phyloP scores from a whole-genome alignment of 2,113 vertebrate genomes.

The Eira barbara region DNA sequence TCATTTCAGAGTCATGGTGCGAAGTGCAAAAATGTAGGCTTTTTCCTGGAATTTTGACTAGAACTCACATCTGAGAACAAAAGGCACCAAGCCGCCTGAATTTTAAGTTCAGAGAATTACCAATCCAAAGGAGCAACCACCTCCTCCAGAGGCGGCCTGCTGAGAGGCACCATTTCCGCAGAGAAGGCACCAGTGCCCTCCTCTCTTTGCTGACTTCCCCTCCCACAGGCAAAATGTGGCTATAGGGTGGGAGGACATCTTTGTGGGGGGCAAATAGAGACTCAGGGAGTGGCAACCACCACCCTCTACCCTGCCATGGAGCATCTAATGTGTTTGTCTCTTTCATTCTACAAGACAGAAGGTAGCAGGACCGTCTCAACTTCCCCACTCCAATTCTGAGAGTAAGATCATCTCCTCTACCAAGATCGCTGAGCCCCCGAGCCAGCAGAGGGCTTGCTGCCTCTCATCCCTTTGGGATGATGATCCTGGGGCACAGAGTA shows the following conservation, averaged over 20 bases:
- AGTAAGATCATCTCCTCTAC: not conserved
- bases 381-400: not conserved
- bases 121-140: not conserved
- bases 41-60: constrained; percentile 63
- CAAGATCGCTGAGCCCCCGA: not conserved
- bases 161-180: not conserved
- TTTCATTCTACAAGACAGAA: not conserved
- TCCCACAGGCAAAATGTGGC: not conserved
- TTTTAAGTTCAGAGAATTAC: constrained; percentile 41
- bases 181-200: not conserved
- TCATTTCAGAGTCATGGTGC: constrained; percentile 46
- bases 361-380: not conserved
- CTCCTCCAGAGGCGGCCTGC: not conserved
- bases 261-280: not conserved
- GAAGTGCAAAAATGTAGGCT: constrained; percentile 52
- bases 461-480: not conserved
- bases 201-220: not conserved
- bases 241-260: not conserved
- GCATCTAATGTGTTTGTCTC: not conserved
- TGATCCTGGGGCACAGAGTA: not conserved
- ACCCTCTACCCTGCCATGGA: not conserved
- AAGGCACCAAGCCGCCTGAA: not conserved
- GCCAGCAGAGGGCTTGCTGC: not conserved
- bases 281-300: not conserved
- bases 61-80: constrained; percentile 50